Conservation (phyloP, 2,113 vertebrate genomes). For the Trichechus manatus region DNA sequence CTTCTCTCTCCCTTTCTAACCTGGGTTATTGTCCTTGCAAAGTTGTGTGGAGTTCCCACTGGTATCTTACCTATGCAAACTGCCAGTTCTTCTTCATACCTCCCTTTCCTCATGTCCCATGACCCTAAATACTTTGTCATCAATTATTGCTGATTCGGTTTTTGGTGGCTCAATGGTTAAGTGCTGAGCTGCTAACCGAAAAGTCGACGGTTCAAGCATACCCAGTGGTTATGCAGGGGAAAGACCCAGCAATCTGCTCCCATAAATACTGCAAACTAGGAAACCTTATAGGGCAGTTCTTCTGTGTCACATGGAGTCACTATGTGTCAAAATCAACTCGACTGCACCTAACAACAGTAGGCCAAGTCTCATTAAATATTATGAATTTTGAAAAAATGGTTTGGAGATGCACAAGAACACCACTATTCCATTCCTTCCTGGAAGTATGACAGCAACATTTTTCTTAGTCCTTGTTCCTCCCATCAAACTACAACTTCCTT, state of each 20-base stretch:
- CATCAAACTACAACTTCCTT: background rate
- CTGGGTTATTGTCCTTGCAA: background rate
- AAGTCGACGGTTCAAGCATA: background rate
- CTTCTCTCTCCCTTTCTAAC: background rate
- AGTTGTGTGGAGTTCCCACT: background rate
- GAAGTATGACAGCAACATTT: background rate
- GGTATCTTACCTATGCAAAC: background rate
- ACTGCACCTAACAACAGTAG: background rate
- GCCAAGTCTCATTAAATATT: background rate
- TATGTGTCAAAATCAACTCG: no score
- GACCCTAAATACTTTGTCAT: background rate
- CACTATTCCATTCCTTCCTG: background rate
- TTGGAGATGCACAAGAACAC: background rate
- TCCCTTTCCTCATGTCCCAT: background rate
- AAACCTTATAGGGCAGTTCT: background rate
- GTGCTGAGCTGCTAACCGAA: background rate
- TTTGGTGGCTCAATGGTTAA: background rate
- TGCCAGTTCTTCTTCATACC: background rate
- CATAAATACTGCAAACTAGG: background rate
- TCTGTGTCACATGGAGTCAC: no score
- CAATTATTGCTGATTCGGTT: background rate
- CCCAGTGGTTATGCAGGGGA: background rate
- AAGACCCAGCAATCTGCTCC: background rate
- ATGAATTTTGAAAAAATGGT: background rate
- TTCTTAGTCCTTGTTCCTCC: background rate